phyloP scores from a whole-genome alignment of 2,888 invertebrate genomes.

The Lasioglossum lativentre region DNA sequence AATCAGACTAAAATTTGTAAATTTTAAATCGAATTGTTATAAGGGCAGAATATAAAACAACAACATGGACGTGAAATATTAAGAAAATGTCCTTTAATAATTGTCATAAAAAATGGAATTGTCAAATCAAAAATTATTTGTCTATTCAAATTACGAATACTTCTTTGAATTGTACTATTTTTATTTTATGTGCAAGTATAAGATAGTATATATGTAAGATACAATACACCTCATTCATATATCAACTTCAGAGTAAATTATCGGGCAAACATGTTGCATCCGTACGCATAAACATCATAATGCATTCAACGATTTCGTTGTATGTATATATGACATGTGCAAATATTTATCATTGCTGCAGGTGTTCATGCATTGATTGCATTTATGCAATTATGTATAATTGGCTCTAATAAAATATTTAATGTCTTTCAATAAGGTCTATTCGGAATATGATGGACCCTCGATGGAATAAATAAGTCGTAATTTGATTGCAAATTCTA shows the following conservation, averaged over 20 bases:
- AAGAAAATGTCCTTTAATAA: background rate
- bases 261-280: slow-evolving; percentile 10
- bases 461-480: background rate
- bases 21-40: background rate
- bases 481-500: background rate
- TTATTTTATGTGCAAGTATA: too few species aligned
- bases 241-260: background rate
- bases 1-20: background rate
- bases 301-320: background rate
- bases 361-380: background rate
- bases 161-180: background rate
- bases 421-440: background rate
- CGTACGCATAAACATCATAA: background rate
- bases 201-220: too few species aligned
- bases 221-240: background rate
- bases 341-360: background rate
- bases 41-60: background rate
- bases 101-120: background rate
- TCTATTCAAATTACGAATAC: background rate
- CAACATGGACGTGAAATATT: background rate
- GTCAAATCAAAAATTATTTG: background rate
- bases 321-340: background rate
- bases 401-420: background rate
- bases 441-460: background rate
- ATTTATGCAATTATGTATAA: background rate